phyloP scores from a whole-genome alignment of 2,113 vertebrate genomes.

The Nyctibius bracteatus region DNA sequence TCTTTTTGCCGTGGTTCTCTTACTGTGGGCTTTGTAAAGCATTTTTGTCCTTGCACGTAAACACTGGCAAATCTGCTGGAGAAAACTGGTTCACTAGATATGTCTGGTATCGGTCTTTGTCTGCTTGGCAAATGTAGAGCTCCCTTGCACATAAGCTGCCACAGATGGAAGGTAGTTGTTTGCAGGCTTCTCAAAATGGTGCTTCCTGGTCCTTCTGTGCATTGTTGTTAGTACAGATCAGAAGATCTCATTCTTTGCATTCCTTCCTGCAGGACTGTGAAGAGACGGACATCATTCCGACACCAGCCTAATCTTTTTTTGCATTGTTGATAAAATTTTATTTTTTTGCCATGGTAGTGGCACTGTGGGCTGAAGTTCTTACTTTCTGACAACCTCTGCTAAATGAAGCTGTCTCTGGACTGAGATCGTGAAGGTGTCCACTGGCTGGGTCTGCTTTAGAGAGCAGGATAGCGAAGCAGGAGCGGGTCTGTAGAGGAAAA shows the following conservation, averaged over 20 bases:
- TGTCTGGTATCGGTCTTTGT: neutral
- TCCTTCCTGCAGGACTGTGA: neutral
- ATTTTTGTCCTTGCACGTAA: neutral
- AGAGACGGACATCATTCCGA: neutral
- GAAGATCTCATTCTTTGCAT: neutral
- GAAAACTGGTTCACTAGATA: neutral
- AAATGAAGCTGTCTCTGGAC: neutral
- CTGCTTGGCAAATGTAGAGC: neutral
- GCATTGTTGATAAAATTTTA: neutral
- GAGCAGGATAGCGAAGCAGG: neutral
- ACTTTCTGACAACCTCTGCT: neutral
- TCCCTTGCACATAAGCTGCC: neutral
- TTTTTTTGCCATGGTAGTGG: neutral
- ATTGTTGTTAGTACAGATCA: neutral
- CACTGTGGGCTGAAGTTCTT: neutral
- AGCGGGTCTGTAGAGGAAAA: neutral
- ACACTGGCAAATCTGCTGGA: neutral
- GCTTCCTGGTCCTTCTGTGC: neutral
- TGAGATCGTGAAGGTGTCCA: neutral
- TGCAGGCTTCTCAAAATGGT: neutral
- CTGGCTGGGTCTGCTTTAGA: neutral
- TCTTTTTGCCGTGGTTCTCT: neutral
- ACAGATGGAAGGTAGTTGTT: neutral
- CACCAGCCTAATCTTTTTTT: neutral
- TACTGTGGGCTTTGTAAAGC: neutral